Evolutionary conservation across 2,797 vertebrate genomes (phyloP).

Genomic region (Euthynnus affinis): DNA sequence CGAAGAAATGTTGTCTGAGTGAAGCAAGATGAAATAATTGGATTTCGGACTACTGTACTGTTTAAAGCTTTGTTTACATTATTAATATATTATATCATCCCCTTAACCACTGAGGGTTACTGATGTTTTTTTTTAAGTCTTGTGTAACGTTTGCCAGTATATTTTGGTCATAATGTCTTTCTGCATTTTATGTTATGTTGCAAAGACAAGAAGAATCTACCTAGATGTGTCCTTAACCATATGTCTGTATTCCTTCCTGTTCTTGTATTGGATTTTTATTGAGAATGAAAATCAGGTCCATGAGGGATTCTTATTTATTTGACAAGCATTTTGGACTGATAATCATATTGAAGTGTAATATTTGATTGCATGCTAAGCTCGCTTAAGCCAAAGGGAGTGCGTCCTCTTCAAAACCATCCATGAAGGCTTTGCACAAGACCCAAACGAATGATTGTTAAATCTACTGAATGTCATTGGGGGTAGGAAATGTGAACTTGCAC

Average conservation of each 20-base stretch:
- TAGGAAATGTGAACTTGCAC: slow-evolving; percentile 82
- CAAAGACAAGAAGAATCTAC: slow-evolving; percentile 85
- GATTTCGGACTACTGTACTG: slow-evolving; percentile 81
- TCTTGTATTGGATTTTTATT: slow-evolving; percentile 77
- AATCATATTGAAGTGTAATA: slow-evolving; percentile 80
- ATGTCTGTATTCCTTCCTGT: slow-evolving; percentile 71
- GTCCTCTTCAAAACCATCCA: slow-evolving; percentile 66
- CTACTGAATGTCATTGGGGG: slow-evolving; percentile 72
- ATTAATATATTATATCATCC: slow-evolving; percentile 87
- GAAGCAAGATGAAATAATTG: slow-evolving; percentile 60
- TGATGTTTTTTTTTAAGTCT: slow-evolving; percentile 74
- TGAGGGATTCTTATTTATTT: slow-evolving; percentile 86
- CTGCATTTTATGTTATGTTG: slow-evolving; percentile 71
- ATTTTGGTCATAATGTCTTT: slow-evolving; percentile 77
- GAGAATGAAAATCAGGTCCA: slow-evolving; percentile 79
- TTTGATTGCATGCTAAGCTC: slow-evolving; percentile 73
- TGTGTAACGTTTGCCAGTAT: slow-evolving; percentile 78
- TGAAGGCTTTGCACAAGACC: slow-evolving; percentile 82
- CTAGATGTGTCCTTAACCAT: slow-evolving; percentile 81
- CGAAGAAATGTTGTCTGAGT: slow-evolving; percentile 43
- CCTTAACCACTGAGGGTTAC: slow-evolving; percentile 72
- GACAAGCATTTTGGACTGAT: slow-evolving; percentile 80
- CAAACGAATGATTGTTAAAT: slow-evolving; percentile 68
- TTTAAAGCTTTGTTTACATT: slow-evolving; percentile 87
- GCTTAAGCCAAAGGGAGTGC: slow-evolving; percentile 49